Conservation (phyloP, 1,140 invertebrate genomes). For the Trinorchestia longiramus region DNA sequence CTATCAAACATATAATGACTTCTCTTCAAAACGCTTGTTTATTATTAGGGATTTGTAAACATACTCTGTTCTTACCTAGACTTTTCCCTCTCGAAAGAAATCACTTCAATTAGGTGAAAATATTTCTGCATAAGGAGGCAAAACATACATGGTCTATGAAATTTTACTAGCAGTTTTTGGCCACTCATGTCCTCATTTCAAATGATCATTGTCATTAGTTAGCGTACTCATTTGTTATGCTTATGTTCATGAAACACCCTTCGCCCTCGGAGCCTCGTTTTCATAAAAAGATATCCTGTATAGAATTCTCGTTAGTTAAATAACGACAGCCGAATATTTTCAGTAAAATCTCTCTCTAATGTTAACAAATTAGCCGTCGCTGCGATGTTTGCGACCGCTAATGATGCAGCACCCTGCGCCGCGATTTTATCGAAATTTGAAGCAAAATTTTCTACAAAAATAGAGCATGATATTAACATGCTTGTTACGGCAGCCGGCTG, state of each 20-base stretch:
- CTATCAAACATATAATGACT: background rate
- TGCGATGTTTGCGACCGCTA: constrained; percentile 23
- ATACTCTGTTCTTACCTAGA: background rate
- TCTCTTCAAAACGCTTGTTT: background rate
- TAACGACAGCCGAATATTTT: background rate
- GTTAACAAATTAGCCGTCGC: constrained; percentile 11
- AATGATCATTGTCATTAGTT: background rate
- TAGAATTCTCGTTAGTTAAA: constrained; percentile 9
- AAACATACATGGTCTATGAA: background rate
- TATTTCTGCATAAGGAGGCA: background rate
- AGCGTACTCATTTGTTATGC: background rate
- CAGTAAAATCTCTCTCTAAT: background rate
- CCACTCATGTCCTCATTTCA: background rate
- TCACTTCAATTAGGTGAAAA: background rate
- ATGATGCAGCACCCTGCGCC: background rate
- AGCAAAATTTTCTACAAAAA: background rate
- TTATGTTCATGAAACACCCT: background rate
- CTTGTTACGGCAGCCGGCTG: background rate
- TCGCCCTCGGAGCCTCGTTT: background rate
- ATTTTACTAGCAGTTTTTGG: background rate
- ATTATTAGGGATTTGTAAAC: background rate
- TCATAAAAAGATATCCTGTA: background rate
- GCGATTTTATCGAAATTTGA: background rate
- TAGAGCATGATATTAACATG: background rate
- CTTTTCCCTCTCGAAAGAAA: background rate